Evolutionary conservation across 1,140 invertebrate genomes (phyloP).

Genomic region (Meloidogyne floridensis): DNA sequence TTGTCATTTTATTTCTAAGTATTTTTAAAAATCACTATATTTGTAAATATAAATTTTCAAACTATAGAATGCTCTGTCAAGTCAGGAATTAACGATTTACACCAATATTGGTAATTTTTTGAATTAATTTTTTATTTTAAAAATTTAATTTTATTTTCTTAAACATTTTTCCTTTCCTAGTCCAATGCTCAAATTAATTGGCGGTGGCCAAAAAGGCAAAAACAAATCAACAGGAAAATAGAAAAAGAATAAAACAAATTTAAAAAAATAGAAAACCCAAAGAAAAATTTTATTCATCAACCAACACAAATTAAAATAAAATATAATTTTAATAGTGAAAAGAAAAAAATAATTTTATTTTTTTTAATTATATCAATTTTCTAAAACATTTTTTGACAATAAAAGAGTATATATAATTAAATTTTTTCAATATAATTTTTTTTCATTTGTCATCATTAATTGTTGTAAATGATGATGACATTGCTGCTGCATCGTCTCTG

Average conservation of each 20-base stretch:
- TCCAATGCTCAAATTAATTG: constrained; percentile 31
- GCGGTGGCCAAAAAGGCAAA: background rate
- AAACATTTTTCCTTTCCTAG: background rate
- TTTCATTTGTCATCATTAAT: background rate
- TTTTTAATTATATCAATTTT: background rate
- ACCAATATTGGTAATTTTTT: constrained; percentile 26
- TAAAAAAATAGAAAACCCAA: background rate
- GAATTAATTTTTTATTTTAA: too few relatives aligned
- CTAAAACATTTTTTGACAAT: background rate
- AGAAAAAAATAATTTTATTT: background rate
- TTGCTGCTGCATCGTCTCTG: constrained; percentile 12
- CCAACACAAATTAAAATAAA: background rate
- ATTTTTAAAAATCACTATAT: too few relatives aligned
- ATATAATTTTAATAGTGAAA: background rate
- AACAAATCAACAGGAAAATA: background rate
- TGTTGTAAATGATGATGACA: background rate
- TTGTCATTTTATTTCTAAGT: too few relatives aligned
- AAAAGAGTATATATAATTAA: background rate
- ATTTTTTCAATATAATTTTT: background rate
- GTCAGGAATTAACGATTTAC: constrained; percentile 41
- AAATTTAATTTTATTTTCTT: background rate
- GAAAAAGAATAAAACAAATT: background rate
- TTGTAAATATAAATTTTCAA: background rate
- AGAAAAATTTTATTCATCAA: background rate
- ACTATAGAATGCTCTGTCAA: constrained; percentile 51